phyloP scores from a whole-genome alignment of 1,140 invertebrate genomes.

The Aphidius ervi region DNA sequence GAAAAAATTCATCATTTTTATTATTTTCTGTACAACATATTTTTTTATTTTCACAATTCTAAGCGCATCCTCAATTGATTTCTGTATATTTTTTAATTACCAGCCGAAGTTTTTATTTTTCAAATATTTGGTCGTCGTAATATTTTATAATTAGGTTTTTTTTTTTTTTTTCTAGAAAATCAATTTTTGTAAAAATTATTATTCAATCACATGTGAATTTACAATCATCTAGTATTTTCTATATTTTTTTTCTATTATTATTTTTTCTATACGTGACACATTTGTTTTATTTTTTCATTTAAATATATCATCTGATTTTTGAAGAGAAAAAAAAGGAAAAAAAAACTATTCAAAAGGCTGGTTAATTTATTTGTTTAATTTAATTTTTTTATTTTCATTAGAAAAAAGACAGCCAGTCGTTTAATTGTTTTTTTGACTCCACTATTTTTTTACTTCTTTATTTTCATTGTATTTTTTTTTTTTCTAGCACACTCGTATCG shows the following conservation, averaged over 20 bases:
- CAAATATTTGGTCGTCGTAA: conserved; percentile 45
- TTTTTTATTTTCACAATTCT: conserved; percentile 7
- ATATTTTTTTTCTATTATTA: conserved; percentile 9
- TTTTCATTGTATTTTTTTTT: conserved; percentile 14
- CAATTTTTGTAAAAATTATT: conserved; percentile 49
- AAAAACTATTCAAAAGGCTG: conserved; percentile 37
- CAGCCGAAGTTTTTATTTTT: conserved; percentile 12
- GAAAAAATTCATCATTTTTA: conserved; percentile 26
- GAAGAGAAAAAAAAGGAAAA: conserved; percentile 25
- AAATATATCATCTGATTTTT: conserved; percentile 9
- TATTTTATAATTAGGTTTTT: conserved; percentile 37
- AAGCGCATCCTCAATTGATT: conserved; percentile 7
- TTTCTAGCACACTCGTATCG: conserved; percentile 31
- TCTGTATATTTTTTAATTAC: conserved; percentile 6
- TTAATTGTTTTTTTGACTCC: conserved; percentile 17
- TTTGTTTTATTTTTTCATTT: conserved; percentile 9
- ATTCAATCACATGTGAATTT: conserved; percentile 50
- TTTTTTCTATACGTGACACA: conserved; percentile 7
- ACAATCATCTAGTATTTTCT: conserved; percentile 20
- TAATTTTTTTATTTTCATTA: not conserved
- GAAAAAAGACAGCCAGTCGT: no score
- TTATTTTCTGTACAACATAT: conserved; percentile 12
- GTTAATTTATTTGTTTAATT: conserved; percentile 17
- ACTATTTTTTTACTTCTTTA: conserved; percentile 7
- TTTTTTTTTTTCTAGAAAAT: conserved; percentile 43